Evolutionary conservation across 2,113 vertebrate species (phyloP), one percentile per base, ranked within the genome.

Genomic region (Festucalex cinctus): DNA sequence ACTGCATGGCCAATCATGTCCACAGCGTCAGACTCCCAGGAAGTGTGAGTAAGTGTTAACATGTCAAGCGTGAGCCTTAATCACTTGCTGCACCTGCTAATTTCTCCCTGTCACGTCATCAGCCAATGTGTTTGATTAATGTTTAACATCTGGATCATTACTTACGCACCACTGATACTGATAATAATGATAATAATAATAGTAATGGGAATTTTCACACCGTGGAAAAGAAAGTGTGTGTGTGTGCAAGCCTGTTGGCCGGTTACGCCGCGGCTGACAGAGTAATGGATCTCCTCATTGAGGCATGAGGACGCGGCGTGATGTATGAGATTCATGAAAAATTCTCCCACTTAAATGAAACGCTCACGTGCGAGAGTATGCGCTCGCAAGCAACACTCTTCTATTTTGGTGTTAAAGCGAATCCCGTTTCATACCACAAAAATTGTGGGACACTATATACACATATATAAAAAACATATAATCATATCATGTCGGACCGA

Each of bases 301-400:
- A 86, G 89, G 87, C 79, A 86, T 90, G 80, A 82, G 74, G 84
- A 90, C 86, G 77, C 60, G 81, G 73, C 88, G 79, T 87, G 86
- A 89, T 90, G 85, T 86, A 89, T 85, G 88, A 86, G 80, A 89
- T 88, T 88, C 80, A 86, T 90, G 90, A 83, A 81, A 89, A 91
- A 90, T 87, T 90, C 85, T 85, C 77, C 68, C 70, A 83, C 81
- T 81, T 78, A 86, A 86, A 88, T 85, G 85, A 88, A 85, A 79
- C 88, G 73, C 84, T 85, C 78, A 69, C 75, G 64, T 83, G 76
- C 84, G 80, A 73, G 64, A 73, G 62, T 66, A 67, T 71, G 58
- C 53, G 81, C 67, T 65, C 1, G 24, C 60, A 76, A 62, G 69
- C 46, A 13, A 77, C 39, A 16, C 70, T 64, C 41, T 16, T 75